These are phyloP conservation scores for Oreochromis spilurus DNA, from an alignment of 2,113 vertebrate genomes.

Conservation along the genomic window DNA sequence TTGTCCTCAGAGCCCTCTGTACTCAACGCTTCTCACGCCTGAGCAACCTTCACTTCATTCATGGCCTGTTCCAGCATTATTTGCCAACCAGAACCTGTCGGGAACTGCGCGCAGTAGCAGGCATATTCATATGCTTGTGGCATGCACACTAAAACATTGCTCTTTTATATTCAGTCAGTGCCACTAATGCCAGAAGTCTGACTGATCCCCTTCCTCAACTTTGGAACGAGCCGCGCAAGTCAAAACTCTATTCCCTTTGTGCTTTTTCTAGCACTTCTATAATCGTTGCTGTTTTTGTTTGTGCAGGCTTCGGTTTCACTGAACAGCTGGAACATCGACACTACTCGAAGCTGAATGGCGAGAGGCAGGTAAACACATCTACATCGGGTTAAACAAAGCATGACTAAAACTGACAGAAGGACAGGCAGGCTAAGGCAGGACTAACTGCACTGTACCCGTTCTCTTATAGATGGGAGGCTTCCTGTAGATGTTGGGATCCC, in stretches of 20 bases:
- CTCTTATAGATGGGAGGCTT: constrained; percentile 98
- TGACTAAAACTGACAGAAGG: constrained; percentile 46
- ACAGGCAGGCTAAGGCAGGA: constrained; percentile 62
- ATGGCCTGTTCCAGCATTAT: background rate
- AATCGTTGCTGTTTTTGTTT: background rate
- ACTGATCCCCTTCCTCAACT: background rate
- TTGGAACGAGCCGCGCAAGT: background rate
- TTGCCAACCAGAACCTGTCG: background rate
- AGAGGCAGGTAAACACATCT: constrained; percentile 22
- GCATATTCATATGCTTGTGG: background rate
- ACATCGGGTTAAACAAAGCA: constrained; percentile 40
- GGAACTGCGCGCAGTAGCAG: background rate
- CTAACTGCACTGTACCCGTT: constrained; percentile 84
- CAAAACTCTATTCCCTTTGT: background rate
- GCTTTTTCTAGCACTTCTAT: background rate
- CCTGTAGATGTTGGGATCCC: constrained; percentile 96
- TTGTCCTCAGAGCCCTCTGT: constrained; percentile 12
- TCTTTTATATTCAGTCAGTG: background rate
- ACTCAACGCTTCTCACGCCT: constrained; percentile 24
- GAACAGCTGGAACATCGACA: constrained; percentile 22
- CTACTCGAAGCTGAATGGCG: background rate
- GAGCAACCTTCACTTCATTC: constrained; percentile 24
- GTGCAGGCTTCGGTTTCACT: background rate
- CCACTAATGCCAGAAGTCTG: background rate
- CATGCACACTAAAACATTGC: background rate